Conservation (phyloP, 2,888 invertebrate genomes). For the Aporophyla nigra region DNA sequence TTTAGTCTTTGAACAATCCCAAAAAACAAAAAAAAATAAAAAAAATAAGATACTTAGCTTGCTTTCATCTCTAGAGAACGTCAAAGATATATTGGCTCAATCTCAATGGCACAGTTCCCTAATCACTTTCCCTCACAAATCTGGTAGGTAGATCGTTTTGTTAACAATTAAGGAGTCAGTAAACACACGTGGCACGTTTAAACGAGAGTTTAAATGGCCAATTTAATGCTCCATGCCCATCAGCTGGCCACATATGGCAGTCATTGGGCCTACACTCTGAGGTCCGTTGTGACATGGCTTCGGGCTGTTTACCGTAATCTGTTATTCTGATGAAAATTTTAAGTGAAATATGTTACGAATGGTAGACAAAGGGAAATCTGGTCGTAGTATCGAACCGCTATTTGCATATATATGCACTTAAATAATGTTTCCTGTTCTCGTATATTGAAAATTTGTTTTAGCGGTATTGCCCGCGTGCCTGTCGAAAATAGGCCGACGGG, state of each 20-base stretch:
- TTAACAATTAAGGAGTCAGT: slow-evolving; percentile 71
- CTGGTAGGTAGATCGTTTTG: slow-evolving; percentile 62
- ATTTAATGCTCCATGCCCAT: slow-evolving; percentile 81
- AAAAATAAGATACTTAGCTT: not conserved
- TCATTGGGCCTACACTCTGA: slow-evolving; percentile 84
- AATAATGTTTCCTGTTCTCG: not conserved
- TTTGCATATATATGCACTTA: not conserved
- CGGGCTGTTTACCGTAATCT: slow-evolving; percentile 39
- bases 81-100: slow-evolving; percentile 19
- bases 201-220: slow-evolving; percentile 78
- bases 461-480: no score
- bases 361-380: not conserved
- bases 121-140: slow-evolving; percentile 68
- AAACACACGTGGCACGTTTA: slow-evolving; percentile 67
- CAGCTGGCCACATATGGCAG: slow-evolving; percentile 78
- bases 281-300: slow-evolving; percentile 66
- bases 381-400: not conserved
- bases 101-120: slow-evolving; percentile 37
- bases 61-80: not conserved
- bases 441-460: not conserved
- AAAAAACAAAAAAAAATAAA: no score
- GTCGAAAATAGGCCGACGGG: not conserved
- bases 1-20: not conserved
- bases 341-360: not conserved
- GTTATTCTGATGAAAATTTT: slow-evolving; percentile 23